phyloP scores from a whole-genome alignment of 1,140 invertebrate species.

The Bathynomus jamesi region DNA sequence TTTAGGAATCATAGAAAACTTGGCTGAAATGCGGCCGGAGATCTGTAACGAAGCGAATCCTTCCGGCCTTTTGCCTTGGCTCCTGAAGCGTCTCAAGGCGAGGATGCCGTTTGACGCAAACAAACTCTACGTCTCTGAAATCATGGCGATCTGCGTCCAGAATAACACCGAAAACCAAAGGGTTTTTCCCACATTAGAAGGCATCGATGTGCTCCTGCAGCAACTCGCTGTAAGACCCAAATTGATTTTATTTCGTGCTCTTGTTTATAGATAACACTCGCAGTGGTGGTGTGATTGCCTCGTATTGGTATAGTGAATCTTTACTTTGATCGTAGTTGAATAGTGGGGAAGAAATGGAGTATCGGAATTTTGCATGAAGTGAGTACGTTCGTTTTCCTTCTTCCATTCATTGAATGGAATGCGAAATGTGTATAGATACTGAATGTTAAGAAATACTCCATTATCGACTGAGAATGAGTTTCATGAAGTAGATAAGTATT shows the following conservation, averaged over 20 bases:
- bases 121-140: slow-evolving; percentile 92
- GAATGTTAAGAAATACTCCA: too few relatives aligned
- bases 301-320: neutral
- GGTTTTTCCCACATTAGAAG: slow-evolving; percentile 55
- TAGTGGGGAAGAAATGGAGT: too few relatives aligned
- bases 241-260: neutral
- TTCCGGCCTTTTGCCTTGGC: slow-evolving; percentile 77
- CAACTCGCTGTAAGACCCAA: slow-evolving; percentile 73
- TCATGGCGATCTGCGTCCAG: slow-evolving; percentile 91
- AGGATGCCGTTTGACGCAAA: slow-evolving; percentile 89
- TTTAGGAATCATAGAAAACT: slow-evolving; percentile 70
- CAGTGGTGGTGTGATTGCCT: neutral
- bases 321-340: too few relatives aligned
- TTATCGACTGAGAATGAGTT: too few relatives aligned
- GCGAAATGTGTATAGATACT: too few relatives aligned
- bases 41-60: slow-evolving; percentile 67
- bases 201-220: slow-evolving; percentile 91
- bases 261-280: slow-evolving; percentile 12
- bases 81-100: slow-evolving; percentile 78
- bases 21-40: slow-evolving; percentile 82
- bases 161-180: slow-evolving; percentile 64
- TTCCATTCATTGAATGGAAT: too few relatives aligned
- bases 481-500: too few relatives aligned
- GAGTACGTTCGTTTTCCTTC: too few relatives aligned
- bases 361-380: too few relatives aligned